Evolutionary conservation across 2,113 vertebrate species (phyloP).

Genomic region (Monopterus albus): DNA sequence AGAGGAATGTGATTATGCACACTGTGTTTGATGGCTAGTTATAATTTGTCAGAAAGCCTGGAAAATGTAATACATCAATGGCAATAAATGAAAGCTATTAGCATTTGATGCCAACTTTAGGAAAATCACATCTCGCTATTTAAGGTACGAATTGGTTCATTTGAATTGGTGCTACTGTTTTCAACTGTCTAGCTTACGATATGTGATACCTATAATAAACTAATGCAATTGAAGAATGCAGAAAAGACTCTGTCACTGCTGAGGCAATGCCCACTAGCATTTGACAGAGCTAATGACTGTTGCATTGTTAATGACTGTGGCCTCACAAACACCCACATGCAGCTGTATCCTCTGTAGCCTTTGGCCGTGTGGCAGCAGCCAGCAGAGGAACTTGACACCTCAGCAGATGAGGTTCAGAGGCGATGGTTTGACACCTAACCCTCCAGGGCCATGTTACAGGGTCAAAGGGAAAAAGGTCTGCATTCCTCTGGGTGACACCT

Average conservation of each 20-base stretch:
- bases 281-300: conserved; percentile 48
- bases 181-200: no score
- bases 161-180: no score
- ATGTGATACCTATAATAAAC: no score
- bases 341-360: conserved; percentile 62
- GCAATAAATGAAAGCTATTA: no score
- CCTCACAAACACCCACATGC: conserved; percentile 31
- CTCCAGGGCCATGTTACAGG: conserved; percentile 69
- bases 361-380: conserved; percentile 70
- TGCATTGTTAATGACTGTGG: conserved; percentile 54
- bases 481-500: conserved; percentile 72
- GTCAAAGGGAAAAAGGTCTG: conserved; percentile 75
- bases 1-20: no score
- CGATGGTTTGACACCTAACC: conserved; percentile 71
- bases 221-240: no score
- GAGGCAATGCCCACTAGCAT: conserved; percentile 3
- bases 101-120: no score
- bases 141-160: no score
- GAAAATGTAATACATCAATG: no score
- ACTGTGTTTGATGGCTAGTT: no score
- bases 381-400: conserved; percentile 64
- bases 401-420: conserved; percentile 68
- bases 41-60: no score
- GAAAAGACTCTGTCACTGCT: background rate
- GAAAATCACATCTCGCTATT: no score